Evolutionary conservation across 2,113 vertebrate genomes (phyloP).

Genomic region (Turnix velox): DNA sequence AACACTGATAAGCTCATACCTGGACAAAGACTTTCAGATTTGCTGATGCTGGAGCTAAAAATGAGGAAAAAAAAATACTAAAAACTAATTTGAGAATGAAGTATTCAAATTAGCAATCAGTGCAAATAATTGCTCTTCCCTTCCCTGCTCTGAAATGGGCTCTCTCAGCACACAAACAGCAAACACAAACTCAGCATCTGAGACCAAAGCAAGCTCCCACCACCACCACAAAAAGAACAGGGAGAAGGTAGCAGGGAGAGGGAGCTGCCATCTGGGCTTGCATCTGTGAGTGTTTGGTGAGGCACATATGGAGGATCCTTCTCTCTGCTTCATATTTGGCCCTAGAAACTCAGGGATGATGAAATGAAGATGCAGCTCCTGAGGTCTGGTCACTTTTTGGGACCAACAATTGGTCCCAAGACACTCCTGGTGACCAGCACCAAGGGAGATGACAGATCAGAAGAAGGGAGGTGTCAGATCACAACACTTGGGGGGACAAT

Average conservation of each 20-base stretch:
- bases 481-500: rapidly evolving
- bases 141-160: background rate
- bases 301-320: conserved; percentile 43
- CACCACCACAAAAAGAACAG: conserved; percentile 60
- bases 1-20: too few relatives aligned
- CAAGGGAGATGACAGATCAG: background rate
- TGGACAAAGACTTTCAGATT: too few relatives aligned
- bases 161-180: conserved; percentile 15
- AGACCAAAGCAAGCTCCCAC: conserved; percentile 10
- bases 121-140: background rate
- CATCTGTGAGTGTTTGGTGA: conserved; percentile 48
- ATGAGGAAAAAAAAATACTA: background rate
- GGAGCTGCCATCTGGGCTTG: conserved; percentile 63
- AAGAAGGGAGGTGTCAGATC: background rate
- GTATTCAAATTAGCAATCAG: conserved; percentile 31
- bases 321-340: conserved; percentile 40
- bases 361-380: background rate
- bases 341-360: background rate
- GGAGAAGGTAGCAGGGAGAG: conserved; percentile 61
- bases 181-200: conserved; percentile 43
- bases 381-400: background rate
- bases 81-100: too few relatives aligned
- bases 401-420: background rate
- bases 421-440: background rate
- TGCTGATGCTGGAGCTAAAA: background rate